Evolutionary conservation across 2,113 vertebrate genomes (phyloP).

Genomic region (Melanocharis versteri): DNA sequence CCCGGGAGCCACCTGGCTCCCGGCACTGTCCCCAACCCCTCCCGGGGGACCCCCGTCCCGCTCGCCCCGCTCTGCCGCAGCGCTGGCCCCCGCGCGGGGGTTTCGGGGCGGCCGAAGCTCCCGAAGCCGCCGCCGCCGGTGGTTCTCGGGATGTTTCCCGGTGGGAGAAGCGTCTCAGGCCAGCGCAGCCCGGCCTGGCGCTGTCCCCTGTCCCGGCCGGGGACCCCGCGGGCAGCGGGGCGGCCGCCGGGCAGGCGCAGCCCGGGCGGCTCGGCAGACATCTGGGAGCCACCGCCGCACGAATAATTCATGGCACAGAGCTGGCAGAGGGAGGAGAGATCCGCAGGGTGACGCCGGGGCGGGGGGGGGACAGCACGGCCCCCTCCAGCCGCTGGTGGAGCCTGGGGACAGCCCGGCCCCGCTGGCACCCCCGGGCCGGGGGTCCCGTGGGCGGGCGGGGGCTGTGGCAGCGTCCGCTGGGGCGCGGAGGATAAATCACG

Average conservation of each 20-base stretch:
- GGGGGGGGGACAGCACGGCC: accelerated
- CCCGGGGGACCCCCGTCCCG: accelerated
- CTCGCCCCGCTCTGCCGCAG: accelerated
- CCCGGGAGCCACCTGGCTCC: background rate
- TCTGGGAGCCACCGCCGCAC: background rate
- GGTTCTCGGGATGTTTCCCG: background rate
- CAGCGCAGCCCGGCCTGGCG: accelerated
- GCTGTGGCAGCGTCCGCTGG: background rate
- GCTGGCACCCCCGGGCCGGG: background rate
- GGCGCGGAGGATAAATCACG: accelerated
- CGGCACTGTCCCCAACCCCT: accelerated
- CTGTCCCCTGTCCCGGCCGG: accelerated
- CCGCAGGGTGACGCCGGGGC: background rate
- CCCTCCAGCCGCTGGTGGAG: accelerated
- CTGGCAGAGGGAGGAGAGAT: background rate
- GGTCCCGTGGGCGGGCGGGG: background rate
- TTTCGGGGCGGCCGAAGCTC: accelerated
- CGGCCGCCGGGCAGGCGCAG: accelerated
- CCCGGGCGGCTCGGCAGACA: background rate
- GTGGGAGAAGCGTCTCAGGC: accelerated
- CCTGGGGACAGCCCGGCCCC: background rate
- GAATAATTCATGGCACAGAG: background rate
- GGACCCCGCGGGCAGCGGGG: accelerated
- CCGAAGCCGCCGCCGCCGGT: accelerated
- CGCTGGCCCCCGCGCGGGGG: accelerated